Conservation (phyloP, 1,140 invertebrate genomes). For the Myzus persicae region DNA sequence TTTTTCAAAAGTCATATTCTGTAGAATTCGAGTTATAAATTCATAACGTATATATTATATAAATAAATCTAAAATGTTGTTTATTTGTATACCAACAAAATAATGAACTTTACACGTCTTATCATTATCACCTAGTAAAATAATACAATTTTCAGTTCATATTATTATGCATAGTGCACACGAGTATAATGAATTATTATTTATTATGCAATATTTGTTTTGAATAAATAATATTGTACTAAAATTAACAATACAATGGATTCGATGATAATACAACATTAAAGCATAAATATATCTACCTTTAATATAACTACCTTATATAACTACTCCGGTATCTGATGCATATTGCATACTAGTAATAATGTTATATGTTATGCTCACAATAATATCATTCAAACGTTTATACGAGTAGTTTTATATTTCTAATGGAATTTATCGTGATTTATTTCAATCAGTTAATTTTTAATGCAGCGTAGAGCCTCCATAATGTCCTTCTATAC, state of each 20-base stretch:
- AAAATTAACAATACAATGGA: not conserved
- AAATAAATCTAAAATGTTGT: not conserved
- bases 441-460: no score
- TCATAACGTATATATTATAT: not conserved
- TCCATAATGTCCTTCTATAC: no score
- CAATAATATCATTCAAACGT: not conserved
- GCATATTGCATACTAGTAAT: not conserved
- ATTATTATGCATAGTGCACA: not conserved
- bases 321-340: not conserved
- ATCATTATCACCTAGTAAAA: not conserved
- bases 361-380: not conserved
- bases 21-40: not conserved
- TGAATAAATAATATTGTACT: not conserved
- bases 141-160: not conserved
- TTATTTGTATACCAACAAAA: not conserved
- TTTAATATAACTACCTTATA: not conserved
- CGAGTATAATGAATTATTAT: not conserved
- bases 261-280: not conserved
- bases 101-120: not conserved
- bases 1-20: no score
- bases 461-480: no score
- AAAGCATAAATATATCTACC: not conserved
- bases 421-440: no score
- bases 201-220: conserved; percentile 10
- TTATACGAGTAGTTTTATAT: no score